phyloP scores from a whole-genome alignment of 2,797 vertebrate genomes.

The Girardinus metallicus region DNA sequence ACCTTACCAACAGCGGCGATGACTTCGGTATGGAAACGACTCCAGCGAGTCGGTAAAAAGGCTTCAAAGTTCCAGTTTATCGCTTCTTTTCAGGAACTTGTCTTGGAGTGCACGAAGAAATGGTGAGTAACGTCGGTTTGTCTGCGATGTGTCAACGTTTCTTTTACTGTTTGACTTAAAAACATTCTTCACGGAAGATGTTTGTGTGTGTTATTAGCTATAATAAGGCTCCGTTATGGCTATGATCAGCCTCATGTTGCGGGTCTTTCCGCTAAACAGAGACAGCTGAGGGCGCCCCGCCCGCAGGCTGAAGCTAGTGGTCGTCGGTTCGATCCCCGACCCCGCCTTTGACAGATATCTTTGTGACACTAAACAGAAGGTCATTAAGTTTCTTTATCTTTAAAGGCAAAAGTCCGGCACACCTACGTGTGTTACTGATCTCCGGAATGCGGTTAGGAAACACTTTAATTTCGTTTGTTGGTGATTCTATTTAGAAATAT shows the following conservation, averaged over 20 bases:
- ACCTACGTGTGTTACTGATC: not conserved
- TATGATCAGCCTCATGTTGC: conserved; percentile 3
- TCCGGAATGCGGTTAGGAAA: not conserved
- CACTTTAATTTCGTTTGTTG: not conserved
- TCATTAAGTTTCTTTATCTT: conserved; percentile 5
- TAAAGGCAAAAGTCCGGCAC: conserved; percentile 8
- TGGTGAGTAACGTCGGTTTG: conserved; percentile 82
- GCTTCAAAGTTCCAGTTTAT: conserved; percentile 93
- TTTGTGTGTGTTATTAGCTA: conserved; percentile 5
- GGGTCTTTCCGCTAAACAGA: conserved; percentile 35
- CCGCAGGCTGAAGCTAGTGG: not conserved
- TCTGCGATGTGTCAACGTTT: not conserved
- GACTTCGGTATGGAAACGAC: conserved; percentile 93
- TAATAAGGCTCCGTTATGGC: conserved; percentile 2
- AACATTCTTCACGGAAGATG: not conserved
- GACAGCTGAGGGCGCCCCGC: conserved; percentile 17
- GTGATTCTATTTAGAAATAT: not conserved
- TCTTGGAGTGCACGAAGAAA: conserved; percentile 90
- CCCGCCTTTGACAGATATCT: not conserved
- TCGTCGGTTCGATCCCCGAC: conserved; percentile 39
- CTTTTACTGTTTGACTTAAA: not conserved
- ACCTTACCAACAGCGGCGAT: conserved; percentile 64
- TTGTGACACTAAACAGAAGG: not conserved
- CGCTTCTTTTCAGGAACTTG: conserved; percentile 90
- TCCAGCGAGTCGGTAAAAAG: conserved; percentile 91